These are phyloP conservation scores for Yponomeuta plumbellus DNA, from an alignment of 2,888 invertebrate species.

Conservation along the genomic window DNA sequence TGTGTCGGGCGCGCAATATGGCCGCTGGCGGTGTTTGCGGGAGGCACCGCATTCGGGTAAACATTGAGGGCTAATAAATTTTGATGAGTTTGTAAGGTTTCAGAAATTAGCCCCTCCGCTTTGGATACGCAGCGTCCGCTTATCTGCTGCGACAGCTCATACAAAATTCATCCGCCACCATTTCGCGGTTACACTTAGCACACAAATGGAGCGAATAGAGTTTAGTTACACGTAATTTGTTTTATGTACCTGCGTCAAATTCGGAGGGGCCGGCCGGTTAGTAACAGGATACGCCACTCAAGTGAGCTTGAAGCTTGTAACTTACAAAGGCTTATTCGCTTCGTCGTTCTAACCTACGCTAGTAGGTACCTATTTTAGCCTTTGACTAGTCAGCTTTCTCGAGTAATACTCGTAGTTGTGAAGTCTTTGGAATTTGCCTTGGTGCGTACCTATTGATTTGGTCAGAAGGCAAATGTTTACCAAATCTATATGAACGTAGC, in stretches of 20 bases:
- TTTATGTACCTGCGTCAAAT: not conserved
- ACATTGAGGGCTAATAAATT: constrained; percentile 38
- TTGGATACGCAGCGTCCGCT: constrained; percentile 17
- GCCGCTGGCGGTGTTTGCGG: not conserved
- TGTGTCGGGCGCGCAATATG: constrained; percentile 1
- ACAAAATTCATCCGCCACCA: constrained; percentile 44
- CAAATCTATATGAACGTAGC: too few relatives aligned
- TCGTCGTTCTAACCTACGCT: too few relatives aligned
- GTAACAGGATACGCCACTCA: too few relatives aligned
- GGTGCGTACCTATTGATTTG: too few relatives aligned
- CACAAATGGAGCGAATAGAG: constrained; percentile 16
- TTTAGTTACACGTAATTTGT: not conserved
- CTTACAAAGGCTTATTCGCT: too few relatives aligned
- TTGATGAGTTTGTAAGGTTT: constrained; percentile 40
- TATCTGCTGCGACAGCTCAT: constrained; percentile 43
- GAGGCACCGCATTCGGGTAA: constrained; percentile 19
- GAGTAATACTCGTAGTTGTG: too few relatives aligned
- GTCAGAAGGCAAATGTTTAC: too few relatives aligned
- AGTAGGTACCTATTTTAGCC: too few relatives aligned
- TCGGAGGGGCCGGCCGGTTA: not conserved
- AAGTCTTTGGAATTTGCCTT: too few relatives aligned
- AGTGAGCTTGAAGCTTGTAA: too few relatives aligned
- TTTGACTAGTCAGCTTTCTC: too few relatives aligned
- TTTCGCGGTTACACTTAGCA: constrained; percentile 40
- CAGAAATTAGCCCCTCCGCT: constrained; percentile 29